phyloP scores from a whole-genome alignment of 2,888 invertebrate species.

The Odontothrips loti region DNA sequence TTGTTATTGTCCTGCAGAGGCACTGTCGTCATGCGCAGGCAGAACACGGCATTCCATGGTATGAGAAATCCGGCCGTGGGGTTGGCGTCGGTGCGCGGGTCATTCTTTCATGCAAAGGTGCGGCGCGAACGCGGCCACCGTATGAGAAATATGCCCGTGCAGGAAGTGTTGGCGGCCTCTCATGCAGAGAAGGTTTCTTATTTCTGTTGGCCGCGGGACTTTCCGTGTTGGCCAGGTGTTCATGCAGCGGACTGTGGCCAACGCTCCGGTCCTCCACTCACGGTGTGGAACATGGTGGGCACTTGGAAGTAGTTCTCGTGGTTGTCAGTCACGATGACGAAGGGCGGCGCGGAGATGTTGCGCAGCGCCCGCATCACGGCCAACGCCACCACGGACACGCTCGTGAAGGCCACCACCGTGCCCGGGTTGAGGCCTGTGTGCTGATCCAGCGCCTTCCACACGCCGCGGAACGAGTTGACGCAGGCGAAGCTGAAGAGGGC shows the following conservation, averaged over 20 bases:
- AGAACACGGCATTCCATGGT: not conserved
- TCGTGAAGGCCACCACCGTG: constrained; percentile 57
- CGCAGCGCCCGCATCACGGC: constrained; percentile 65
- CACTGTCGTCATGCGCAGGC: not conserved
- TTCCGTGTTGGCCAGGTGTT: no score
- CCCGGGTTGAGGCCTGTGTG: constrained; percentile 58
- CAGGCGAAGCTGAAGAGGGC: constrained; percentile 71
- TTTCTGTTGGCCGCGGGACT: no score
- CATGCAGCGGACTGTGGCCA: not conserved
- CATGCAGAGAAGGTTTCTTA: no score
- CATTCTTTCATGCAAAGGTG: no score
- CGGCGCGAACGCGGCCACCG: no score
- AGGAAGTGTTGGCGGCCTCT: no score
- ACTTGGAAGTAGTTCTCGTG: constrained; percentile 77
- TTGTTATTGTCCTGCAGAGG: not conserved
- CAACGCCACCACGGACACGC: constrained; percentile 63
- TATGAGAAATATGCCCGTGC: no score
- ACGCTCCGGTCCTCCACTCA: constrained; percentile 59
- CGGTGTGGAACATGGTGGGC: constrained; percentile 74
- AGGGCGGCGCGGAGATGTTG: constrained; percentile 79
- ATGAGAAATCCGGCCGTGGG: not conserved
- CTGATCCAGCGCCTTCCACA: constrained; percentile 72
- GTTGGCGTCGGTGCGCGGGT: not conserved
- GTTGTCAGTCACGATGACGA: constrained; percentile 69
- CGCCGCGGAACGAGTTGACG: constrained; percentile 84